Evolutionary conservation across 2,888 invertebrate species (phyloP).

Genomic region (Pachydiplax longipennis): DNA sequence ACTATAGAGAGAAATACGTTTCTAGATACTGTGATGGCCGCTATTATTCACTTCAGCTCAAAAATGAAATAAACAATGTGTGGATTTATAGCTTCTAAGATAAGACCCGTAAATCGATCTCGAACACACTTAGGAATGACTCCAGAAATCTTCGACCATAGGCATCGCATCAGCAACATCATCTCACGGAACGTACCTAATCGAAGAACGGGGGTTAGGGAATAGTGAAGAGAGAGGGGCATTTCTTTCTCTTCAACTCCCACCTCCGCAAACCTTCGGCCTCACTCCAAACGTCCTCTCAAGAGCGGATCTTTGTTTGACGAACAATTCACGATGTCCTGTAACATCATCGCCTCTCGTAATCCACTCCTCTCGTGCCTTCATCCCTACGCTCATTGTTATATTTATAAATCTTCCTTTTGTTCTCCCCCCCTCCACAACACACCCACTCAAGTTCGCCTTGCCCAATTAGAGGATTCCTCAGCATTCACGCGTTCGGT

Average conservation of each 20-base stretch:
- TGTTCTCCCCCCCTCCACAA: neutral
- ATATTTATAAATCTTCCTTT: neutral
- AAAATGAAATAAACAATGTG: no score
- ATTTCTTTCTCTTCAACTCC: neutral
- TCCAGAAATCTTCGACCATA: no score
- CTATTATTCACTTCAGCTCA: no score
- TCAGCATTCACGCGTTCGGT: neutral
- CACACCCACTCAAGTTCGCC: neutral
- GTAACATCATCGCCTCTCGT: neutral
- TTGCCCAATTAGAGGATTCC: neutral
- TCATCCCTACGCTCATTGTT: neutral
- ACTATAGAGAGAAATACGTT: no score
- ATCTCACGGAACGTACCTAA: no score
- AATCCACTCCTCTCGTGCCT: neutral
- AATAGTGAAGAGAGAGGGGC: neutral
- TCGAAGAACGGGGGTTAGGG: neutral
- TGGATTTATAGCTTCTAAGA: no score
- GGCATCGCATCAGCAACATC: no score
- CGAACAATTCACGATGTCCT: conserved; percentile 22
- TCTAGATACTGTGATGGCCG: no score
- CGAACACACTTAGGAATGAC: no score
- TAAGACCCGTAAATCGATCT: no score
- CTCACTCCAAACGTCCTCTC: neutral
- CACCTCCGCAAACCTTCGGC: neutral
- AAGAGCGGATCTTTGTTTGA: conserved; percentile 6